Base-by-base conservation (phyloP, 2,888 invertebrate genomes). In the Hylaea fasciaria region DNA sequence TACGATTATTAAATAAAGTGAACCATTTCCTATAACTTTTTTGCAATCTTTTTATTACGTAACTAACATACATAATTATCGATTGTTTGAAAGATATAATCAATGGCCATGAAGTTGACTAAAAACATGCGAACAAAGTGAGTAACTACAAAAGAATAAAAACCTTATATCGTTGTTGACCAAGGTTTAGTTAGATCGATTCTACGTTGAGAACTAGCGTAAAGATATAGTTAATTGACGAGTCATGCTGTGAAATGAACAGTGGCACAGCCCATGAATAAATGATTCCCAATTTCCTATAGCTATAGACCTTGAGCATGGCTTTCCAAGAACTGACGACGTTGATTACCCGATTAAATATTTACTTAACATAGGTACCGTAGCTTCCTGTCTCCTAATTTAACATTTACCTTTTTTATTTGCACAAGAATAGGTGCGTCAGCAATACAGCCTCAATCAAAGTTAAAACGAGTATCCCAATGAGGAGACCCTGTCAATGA, bases 221-320 rank as follows among this genome's bases (percentile, higher is more conserved):
- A 54, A 22, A 50, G 39, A 39, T 49, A 53, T 40, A 59, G 46
- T 55, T 51, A 57, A 49, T 56, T 39, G 50, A 29, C 22, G 14
- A 47, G 52, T 46, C 59, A 46, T 10, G 40, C 54, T 44, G 35
- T 57, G 40, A 52, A 52, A 57, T 43, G 44, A 52, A 50, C 53
- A 49, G 49, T 46, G 46, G 50, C 29, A 48, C 49, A 35, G n/a
- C 29, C 29, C 2, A 62, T 57, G 62, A 62, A 62, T 62, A 57
- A 57, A 57, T 57, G 62, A 62, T 62, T 40, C 35, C 50, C 45
- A 54, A 54, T 57, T 51, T 54, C 43, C 45, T 29, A 22, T n/a
- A 47, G 57, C 45, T 29, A 22, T n/a, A 47, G 57, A 57, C 62
- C 62, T 62, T 57, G 57, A 62, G 50, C 50, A 46, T 54, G 46